phyloP scores from a whole-genome alignment of 2,888 invertebrate genomes.

The Furcula furcula region DNA sequence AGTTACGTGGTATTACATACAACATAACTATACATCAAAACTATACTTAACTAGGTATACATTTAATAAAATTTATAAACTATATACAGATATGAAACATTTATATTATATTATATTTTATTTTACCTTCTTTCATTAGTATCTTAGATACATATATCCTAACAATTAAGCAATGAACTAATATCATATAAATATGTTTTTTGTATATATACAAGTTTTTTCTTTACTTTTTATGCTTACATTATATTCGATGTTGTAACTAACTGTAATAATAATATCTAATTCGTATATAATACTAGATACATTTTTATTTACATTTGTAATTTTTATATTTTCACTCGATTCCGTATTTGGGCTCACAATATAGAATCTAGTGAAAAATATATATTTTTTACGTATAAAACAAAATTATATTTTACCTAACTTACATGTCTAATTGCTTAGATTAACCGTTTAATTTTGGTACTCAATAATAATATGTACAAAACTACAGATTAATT shows the following conservation, averaged over 20 bases:
- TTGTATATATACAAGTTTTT: background rate
- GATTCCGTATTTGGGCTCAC: conserved; percentile 51
- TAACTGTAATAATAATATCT: conserved; percentile 19
- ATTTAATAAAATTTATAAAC: conserved; percentile 4
- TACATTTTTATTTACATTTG: conserved; percentile 1
- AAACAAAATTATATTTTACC: too few relatives aligned
- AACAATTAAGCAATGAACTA: conserved; percentile 6
- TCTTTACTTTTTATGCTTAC: background rate
- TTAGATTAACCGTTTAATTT: too few relatives aligned
- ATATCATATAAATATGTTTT: background rate
- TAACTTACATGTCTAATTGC: too few relatives aligned
- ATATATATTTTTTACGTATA: too few relatives aligned
- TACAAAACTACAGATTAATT: too few relatives aligned
- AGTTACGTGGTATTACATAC: conserved; percentile 14
- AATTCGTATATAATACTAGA: conserved; percentile 9
- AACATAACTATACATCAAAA: conserved; percentile 3
- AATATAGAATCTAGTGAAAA: conserved; percentile 43
- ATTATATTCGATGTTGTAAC: conserved; percentile 40
- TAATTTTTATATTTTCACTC: conserved; percentile 15
- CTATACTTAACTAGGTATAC: conserved; percentile 18
- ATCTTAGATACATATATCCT: background rate
- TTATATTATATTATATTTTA: background rate
- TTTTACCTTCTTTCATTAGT: background rate
- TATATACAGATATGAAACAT: background rate
- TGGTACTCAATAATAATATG: too few relatives aligned